Conservation (phyloP, 2,113 vertebrate genomes). For the Oncorhynchus keta region DNA sequence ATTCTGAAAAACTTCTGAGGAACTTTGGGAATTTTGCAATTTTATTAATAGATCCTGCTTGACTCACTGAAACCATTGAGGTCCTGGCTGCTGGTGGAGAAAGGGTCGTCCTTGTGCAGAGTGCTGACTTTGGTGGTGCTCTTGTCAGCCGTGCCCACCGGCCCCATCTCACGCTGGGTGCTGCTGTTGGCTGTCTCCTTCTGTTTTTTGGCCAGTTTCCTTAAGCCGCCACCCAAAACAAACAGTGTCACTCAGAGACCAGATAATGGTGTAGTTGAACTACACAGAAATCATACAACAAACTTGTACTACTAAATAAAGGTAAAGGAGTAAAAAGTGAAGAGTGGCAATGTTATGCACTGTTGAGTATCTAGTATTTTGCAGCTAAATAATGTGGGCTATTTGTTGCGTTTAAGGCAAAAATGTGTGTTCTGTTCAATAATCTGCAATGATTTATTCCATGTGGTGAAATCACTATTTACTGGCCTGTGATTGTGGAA, state of each 20-base stretch:
- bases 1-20: no score
- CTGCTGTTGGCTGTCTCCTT: constrained; percentile 93
- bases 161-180: constrained; percentile 95
- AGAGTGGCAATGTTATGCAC: not conserved
- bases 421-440: not conserved
- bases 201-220: constrained; percentile 98
- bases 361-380: constrained; percentile 14
- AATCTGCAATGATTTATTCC: constrained; percentile 2
- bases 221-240: constrained; percentile 76
- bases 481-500: not conserved
- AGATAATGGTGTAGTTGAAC: not conserved
- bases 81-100: constrained; percentile 92
- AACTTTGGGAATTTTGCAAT: no score
- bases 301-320: not conserved
- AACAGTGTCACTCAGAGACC: not conserved
- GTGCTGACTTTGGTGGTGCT: constrained; percentile 87
- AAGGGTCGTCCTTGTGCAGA: constrained; percentile 91
- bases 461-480: not conserved
- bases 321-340: not conserved
- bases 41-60: no score
- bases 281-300: not conserved
- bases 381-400: not conserved
- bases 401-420: no score
- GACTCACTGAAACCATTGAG: constrained; percentile 95
- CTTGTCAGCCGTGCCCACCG: constrained; percentile 86